Evolutionary conservation across 2,113 vertebrate species (phyloP), one percentile per base, ranked within the genome.

Genomic region (Rhodinocichla rosea): DNA sequence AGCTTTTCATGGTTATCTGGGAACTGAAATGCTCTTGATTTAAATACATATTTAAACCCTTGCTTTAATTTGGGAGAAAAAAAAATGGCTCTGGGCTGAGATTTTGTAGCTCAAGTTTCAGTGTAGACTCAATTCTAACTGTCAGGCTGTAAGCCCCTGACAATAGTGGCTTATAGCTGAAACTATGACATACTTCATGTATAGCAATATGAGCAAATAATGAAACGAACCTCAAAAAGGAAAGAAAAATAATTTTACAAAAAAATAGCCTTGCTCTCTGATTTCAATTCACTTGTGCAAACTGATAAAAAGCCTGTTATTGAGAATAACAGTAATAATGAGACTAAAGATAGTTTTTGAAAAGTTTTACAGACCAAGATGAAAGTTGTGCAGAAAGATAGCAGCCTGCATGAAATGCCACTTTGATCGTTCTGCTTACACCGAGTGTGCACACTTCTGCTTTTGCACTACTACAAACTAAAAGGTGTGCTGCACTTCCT

Each of bases 51-150:
- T 90, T 81, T 95, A 96, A 90, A 90, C 35, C 7, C 37, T 77
- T 90, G 71, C 70, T 92, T 92, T 88, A 95, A 87, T 85, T 92
- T 53, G 17, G 28, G 5, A 17, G 4, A 1, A 27, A 63, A 80
- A 86, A 62, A 68, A 83, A 68, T 40, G 49, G 83, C 71, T 87
- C 82, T 90, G 75, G 95, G 87, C 55, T 94, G 91, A 94, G 86
- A 93, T 90, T 90, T 55, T 87, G 59, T 55, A 73, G 88, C 76
- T 92, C 76, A 94, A 75, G 68, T 89, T 96, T 90, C 87, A 95
- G 57, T 23, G 6, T 12, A 62, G 89, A 83, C 56, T 86, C 84
- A 80, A 83, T 95, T 94, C 45, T 76, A 65, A 80, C 78, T 73
- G 67, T 85, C 80, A 96, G 68, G 47, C 81, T 89, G 18, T 76